Evolutionary conservation across 2,888 invertebrate species (phyloP).

Genomic region (Oxycera nigricornis): DNA sequence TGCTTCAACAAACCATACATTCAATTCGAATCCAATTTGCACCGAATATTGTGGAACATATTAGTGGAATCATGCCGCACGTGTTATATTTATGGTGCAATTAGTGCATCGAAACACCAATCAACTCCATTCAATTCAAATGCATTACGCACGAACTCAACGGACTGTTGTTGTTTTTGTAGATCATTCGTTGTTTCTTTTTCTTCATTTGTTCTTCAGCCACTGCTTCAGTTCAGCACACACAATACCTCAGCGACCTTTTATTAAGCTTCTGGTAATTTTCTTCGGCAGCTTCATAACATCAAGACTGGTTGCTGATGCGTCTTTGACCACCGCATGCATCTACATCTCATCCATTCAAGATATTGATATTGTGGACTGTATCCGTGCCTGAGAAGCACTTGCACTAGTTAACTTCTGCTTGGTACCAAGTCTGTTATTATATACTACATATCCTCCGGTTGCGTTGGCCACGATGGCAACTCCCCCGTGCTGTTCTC

Average conservation of each 20-base stretch:
- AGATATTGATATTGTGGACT: neutral
- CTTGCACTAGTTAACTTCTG: slow-evolving; percentile 32
- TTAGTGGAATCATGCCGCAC: slow-evolving; percentile 43
- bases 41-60: neutral
- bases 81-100: slow-evolving; percentile 47
- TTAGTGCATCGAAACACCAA: slow-evolving; percentile 41
- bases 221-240: neutral
- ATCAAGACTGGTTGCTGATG: neutral
- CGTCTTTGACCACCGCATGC: neutral
- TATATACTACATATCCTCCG: slow-evolving; percentile 18
- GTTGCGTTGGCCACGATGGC: slow-evolving; percentile 11
- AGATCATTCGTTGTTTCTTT: neutral
- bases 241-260: slow-evolving; percentile 8
- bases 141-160: slow-evolving; percentile 40
- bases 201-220: neutral
- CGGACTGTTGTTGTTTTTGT: neutral
- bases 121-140: slow-evolving; percentile 26
- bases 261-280: slow-evolving; percentile 20
- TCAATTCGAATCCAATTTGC: neutral
- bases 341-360: neutral
- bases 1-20: too few relatives aligned
- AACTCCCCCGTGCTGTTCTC: slow-evolving; percentile 29
- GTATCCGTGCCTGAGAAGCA: slow-evolving; percentile 22
- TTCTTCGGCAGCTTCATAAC: neutral
- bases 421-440: slow-evolving; percentile 5